Conservation (phyloP, 1,140 invertebrate species). For the Euwallacea similis region DNA sequence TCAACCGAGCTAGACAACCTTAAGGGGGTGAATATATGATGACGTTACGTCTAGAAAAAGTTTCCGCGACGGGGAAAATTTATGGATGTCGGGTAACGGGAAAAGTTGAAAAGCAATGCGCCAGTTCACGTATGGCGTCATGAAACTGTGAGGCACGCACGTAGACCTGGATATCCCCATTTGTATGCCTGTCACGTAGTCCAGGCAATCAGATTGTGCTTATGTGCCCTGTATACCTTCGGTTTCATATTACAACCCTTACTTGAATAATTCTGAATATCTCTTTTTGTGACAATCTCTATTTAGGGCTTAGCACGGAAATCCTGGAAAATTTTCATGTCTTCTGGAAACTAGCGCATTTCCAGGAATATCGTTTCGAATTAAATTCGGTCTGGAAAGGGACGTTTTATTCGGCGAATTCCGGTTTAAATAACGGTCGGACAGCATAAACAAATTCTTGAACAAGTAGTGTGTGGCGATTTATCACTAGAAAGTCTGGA, state of each 20-base stretch:
- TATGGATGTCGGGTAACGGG: conserved; percentile 22
- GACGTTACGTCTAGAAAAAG: conserved; percentile 3
- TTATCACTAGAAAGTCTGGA: too few relatives aligned
- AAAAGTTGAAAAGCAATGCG: conserved; percentile 19
- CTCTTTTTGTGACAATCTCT: neutral
- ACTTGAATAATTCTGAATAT: conserved; percentile 3
- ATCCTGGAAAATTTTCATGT: too few relatives aligned
- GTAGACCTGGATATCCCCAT: neutral
- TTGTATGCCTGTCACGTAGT: conserved; percentile 14
- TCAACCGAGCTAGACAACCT: conserved; percentile 3
- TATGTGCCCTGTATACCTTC: neutral
- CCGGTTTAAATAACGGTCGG: conserved; percentile 4
- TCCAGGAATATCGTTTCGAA: neutral
- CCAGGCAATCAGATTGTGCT: conserved; percentile 18
- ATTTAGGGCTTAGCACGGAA: too few relatives aligned
- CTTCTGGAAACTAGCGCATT: too few relatives aligned
- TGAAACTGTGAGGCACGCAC: conserved; percentile 21
- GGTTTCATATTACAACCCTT: too few relatives aligned
- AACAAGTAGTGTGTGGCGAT: too few relatives aligned
- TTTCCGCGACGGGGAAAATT: conserved; percentile 21
- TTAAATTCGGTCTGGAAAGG: conserved; percentile 2
- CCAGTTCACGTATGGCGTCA: neutral
- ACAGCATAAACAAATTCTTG: too few relatives aligned
- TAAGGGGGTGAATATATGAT: conserved; percentile 17
- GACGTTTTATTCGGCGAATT: conserved; percentile 7